Base-by-base conservation (phyloP, 1,140 invertebrate genomes). In the Heliconius congener region DNA sequence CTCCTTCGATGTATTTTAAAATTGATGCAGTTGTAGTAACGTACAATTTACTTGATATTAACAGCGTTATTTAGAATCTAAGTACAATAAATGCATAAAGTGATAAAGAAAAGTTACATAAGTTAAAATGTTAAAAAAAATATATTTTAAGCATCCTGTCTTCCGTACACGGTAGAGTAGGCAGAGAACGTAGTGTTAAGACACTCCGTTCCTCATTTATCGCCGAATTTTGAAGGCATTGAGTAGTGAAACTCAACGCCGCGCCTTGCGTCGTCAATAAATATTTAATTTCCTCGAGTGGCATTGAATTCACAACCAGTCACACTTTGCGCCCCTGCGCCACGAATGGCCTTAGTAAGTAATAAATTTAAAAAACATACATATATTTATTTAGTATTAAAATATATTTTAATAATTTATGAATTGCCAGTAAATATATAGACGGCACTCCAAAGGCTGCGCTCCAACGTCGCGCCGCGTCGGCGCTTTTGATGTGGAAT, bases 401-500 rank as follows among this genome's bases (percentile, higher is more conserved):
- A 66, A 30, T 66, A 30, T 66, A 30, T 66, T 66, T 16, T 5
- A 66, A 66, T 66, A 66, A 66, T 27, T 66, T 27, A 37, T 16
- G 2, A 6, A 1, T 71, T 27, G 34, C 16, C 71, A 72, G 37
- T 42, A 42, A 39, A 42, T 42, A 72, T 8, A 4, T 5, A 42
- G 71, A 8, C 37, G 85, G 81, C 86, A 86, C 86, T 87, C 19
- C 13, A 66, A 66, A 66, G 60, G 60, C 60, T 66, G 27, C 60
- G 60, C 1, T 27, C 86, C 85, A 82, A 83, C 79, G 83, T 74
- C 82, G 78, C 84, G 86, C 75, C 81, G 76, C 84, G 86, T 79
- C 88, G 88, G 86, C 85, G 34, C 86, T 80, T 92, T 92, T 91
- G 89, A 91, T 89, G 83, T 87, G 78, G 79, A 82, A 39, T 83